A percentile compares a stretch with the other conserved stretches of the same genome.
Conservation (phyloP, 2,888 invertebrate species). For the Drosophila helvetica region DNA sequence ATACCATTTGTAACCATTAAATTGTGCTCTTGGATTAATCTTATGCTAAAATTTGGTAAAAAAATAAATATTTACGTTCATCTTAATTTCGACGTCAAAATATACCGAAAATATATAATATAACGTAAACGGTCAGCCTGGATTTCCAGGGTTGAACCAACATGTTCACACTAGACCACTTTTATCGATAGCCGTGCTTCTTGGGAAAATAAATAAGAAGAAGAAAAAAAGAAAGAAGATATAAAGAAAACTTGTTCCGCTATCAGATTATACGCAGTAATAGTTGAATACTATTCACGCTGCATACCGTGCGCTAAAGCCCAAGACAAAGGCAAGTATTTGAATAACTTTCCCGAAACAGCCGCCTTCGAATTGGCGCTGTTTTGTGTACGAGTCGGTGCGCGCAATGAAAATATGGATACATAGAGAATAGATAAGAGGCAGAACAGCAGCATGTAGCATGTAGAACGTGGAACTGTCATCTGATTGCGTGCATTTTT, state of each 20-base stretch:
- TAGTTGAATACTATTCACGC: not conserved
- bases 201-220: conserved; percentile 17
- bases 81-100: no score
- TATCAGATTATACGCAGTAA: conserved; percentile 10
- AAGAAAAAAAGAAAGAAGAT: conserved; percentile 14
- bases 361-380: not conserved
- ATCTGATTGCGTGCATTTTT: conserved; percentile 9
- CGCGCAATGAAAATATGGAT: conserved; percentile 15
- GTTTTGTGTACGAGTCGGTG: not conserved
- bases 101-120: no score
- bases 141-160: no score
- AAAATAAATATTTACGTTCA: no score
- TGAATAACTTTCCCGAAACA: not conserved
- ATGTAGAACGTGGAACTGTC: conserved; percentile 23
- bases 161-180: no score
- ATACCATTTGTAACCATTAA: no score
- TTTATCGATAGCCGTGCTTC: no score
- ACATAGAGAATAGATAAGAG: conserved; percentile 50
- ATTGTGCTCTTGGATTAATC: no score
- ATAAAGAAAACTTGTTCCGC: conserved; percentile 12
- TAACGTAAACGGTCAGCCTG: no score
- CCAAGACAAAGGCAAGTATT: conserved; percentile 19
- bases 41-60: no score
- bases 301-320: not conserved
- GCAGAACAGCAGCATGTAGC: not conserved